A percentile compares a stretch with the other conserved stretches of the same genome.
These are phyloP conservation scores for Sebastes minor DNA, from an alignment of 2,797 vertebrate genomes.

Conservation along the genomic window DNA sequence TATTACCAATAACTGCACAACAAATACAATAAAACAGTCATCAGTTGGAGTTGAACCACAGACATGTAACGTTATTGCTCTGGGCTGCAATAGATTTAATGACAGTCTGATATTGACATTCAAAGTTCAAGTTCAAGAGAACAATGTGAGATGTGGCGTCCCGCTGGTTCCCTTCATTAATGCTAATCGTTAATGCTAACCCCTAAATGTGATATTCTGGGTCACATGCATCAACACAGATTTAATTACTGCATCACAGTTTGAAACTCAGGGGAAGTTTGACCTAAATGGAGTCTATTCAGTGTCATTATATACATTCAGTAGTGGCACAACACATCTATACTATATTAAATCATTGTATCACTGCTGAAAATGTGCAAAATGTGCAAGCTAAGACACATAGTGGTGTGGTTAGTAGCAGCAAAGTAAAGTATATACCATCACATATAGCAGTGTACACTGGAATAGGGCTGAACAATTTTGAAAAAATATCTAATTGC, in stretches of 20 bases:
- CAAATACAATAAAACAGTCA: neutral
- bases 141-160: neutral
- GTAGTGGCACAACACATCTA: neutral
- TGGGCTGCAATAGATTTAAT: constrained; percentile 8
- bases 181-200: constrained; percentile 22
- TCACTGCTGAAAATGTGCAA: neutral
- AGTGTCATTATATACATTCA: neutral
- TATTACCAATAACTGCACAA: neutral
- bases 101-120: neutral
- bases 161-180: constrained; percentile 29
- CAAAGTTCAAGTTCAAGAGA: neutral
- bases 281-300: constrained; percentile 32
- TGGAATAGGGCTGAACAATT: too few relatives aligned
- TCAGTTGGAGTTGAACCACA: neutral
- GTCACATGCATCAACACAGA: constrained; percentile 38
- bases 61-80: neutral
- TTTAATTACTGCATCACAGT: constrained; percentile 35
- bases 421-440: neutral
- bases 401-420: neutral
- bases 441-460: too few relatives aligned
- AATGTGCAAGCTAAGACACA: too few relatives aligned
- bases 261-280: neutral
- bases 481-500: too few relatives aligned
- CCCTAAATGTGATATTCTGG: constrained; percentile 41
- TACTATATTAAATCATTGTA: neutral